A percentile compares a stretch with the other conserved stretches of the same genome.
Conservation (phyloP, 1,140 invertebrate species). For the Eurosta solidaginis region DNA sequence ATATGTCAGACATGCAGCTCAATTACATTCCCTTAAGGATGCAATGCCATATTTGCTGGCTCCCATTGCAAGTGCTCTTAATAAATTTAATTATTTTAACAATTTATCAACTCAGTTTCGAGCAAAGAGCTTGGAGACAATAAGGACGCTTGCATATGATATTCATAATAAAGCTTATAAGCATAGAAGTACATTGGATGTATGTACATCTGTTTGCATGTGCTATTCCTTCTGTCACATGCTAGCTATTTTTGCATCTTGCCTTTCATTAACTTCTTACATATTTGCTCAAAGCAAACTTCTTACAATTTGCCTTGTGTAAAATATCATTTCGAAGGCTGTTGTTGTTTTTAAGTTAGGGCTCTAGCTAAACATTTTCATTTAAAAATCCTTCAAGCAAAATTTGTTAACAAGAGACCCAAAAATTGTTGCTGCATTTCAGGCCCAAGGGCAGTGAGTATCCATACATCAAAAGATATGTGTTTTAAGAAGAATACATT, state of each 20-base stretch:
- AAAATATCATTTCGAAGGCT: not conserved
- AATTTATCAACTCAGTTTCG: slow-evolving; percentile 14
- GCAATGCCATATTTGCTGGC: not conserved
- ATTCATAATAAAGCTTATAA: not conserved
- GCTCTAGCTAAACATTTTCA: not conserved
- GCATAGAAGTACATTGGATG: not conserved
- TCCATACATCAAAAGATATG: not conserved
- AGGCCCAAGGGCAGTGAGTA: not conserved
- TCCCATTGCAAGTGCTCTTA: not conserved
- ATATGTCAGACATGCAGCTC: not conserved
- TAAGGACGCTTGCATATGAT: not conserved
- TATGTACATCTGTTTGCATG: not conserved
- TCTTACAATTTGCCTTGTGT: not conserved
- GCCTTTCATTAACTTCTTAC: slow-evolving; percentile 14
- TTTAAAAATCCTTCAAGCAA: not conserved
- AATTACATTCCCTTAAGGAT: not conserved
- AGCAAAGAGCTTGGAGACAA: not conserved
- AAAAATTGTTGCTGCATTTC: not conserved
- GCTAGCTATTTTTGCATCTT: not conserved
- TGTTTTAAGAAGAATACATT: not conserved
- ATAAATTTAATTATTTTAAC: slow-evolving; percentile 19
- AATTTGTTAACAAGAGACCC: not conserved
- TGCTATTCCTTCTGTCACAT: not conserved
- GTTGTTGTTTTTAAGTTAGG: not conserved
- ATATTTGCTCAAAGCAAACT: slow-evolving; percentile 1